Evolutionary conservation across 1,140 invertebrate genomes (phyloP).

Genomic region (Mesaphorura yosii): DNA sequence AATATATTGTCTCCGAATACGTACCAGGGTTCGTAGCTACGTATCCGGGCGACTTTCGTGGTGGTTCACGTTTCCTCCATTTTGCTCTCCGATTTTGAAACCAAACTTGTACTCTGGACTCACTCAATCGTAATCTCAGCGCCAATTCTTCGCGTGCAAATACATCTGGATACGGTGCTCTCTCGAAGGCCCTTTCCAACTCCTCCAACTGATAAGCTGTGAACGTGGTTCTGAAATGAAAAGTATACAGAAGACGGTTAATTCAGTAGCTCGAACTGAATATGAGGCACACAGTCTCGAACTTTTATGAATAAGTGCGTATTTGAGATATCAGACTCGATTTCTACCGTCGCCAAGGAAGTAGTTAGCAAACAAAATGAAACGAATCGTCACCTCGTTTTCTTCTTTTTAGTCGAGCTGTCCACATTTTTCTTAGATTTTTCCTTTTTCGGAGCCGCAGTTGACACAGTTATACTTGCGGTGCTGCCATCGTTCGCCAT

Average conservation of each 20-base stretch:
- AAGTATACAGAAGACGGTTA: too few species aligned
- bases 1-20: too few species aligned
- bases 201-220: slow-evolving; percentile 91
- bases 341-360: too few species aligned
- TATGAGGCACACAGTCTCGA: too few species aligned
- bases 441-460: slow-evolving; percentile 27
- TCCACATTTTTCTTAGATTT: slow-evolving; percentile 62
- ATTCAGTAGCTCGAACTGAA: too few species aligned
- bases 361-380: too few species aligned
- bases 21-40: slow-evolving; percentile 30
- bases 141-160: slow-evolving; percentile 90
- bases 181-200: slow-evolving; percentile 81
- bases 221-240: slow-evolving; percentile 74
- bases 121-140: slow-evolving; percentile 73
- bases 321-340: too few species aligned
- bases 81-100: slow-evolving; percentile 92
- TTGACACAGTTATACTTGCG: background rate
- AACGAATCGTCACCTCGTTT: slow-evolving; percentile 82
- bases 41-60: slow-evolving; percentile 53
- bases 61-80: slow-evolving; percentile 95
- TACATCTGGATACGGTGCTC: slow-evolving; percentile 91
- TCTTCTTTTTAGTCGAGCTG: slow-evolving; percentile 83
- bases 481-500: too few species aligned
- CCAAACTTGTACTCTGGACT: slow-evolving; percentile 88
- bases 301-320: too few species aligned